A percentile compares a stretch with the other conserved stretches of the same genome.
Conservation (phyloP, 2,888 invertebrate genomes). For the Petrophora chlorosata region DNA sequence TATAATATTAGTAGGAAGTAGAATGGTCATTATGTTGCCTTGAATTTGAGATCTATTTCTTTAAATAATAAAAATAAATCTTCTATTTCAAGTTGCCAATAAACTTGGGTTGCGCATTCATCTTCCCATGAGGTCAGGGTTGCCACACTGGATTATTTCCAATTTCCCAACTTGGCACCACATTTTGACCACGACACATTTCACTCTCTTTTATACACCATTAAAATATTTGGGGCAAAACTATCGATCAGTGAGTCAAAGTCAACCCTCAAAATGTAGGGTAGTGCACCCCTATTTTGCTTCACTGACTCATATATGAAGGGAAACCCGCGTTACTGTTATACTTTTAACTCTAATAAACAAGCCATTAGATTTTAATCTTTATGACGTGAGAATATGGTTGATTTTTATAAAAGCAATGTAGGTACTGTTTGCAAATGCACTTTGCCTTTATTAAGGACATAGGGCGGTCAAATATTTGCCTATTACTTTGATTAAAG, state of each 20-base stretch:
- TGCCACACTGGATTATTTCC: constrained; percentile 25
- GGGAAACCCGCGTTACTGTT: constrained; percentile 28
- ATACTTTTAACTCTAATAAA: constrained; percentile 5
- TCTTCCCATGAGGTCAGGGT: constrained; percentile 31
- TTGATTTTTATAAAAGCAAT: constrained; percentile 1
- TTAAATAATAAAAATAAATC: too few relatives aligned
- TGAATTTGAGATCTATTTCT: too few relatives aligned
- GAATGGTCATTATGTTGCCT: too few relatives aligned
- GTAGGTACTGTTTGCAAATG: constrained; percentile 37
- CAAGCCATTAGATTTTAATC: constrained; percentile 34
- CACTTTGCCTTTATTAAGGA: constrained; percentile 45
- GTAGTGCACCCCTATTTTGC: constrained; percentile 58
- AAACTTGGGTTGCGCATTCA: neutral
- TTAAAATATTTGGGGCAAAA: constrained; percentile 52
- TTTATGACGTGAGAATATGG: constrained; percentile 29
- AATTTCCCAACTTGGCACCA: constrained; percentile 26
- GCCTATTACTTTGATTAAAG: constrained; percentile 65
- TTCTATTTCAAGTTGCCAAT: constrained; percentile 12
- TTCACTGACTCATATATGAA: constrained; percentile 60
- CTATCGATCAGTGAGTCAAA: constrained; percentile 69
- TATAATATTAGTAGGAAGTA: too few relatives aligned
- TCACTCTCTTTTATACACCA: constrained; percentile 22
- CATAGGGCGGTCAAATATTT: constrained; percentile 63
- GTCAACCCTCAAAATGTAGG: constrained; percentile 55
- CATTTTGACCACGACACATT: constrained; percentile 44